Base-by-base conservation (phyloP, 1,140 invertebrate species). In the Drosophila asahinai region DNA sequence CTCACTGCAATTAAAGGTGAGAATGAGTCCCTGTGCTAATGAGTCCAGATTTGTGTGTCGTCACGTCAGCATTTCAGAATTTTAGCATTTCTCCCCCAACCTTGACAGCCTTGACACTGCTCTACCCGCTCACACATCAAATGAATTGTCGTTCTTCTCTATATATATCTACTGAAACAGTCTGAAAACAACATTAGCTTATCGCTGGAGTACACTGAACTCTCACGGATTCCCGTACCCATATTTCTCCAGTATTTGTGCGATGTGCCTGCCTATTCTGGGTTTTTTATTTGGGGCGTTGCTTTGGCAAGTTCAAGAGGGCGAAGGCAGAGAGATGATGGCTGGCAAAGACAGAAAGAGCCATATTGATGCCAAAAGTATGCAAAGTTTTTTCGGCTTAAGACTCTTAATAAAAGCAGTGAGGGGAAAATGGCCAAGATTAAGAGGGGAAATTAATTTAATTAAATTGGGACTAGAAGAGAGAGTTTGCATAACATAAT, bases 151-250 rank as follows among this genome's bases (percentile, higher is more conserved):
- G 62, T 33, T 63, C 22, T 65, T 27, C 59, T 60, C 33, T 51
- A 22, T 62, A 55, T 45, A 76, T 75, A 67, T 84, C 61, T 67
- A 71, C 49, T 59, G 74, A 58, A 60, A 60, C 60, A 42, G 49
- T 51, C 71, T 48, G 63, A 47, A 73, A 84, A 80, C 81, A 83
- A 70, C 75, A 86, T 67, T 79, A 74, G 68, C 84, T 89, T 87
- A 87, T 87, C 83, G 73, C 83, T 59, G 62, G 80, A 66, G 83
- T 89, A 77, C 84, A 83, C 67, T 87, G 83, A 87, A 87, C 83
- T 77, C 76, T 43, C 65, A 79, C 76, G 40, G 36, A 54, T 40
- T 43, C 30, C 55, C 58, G 15, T 45, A 48, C 54, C 43, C 17
- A 22, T 59, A 27, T 70, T 33, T 17, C 27, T 33, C 27, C 45